Conservation (phyloP, 1,140 invertebrate genomes). For the Zaprionus camerounensis region DNA sequence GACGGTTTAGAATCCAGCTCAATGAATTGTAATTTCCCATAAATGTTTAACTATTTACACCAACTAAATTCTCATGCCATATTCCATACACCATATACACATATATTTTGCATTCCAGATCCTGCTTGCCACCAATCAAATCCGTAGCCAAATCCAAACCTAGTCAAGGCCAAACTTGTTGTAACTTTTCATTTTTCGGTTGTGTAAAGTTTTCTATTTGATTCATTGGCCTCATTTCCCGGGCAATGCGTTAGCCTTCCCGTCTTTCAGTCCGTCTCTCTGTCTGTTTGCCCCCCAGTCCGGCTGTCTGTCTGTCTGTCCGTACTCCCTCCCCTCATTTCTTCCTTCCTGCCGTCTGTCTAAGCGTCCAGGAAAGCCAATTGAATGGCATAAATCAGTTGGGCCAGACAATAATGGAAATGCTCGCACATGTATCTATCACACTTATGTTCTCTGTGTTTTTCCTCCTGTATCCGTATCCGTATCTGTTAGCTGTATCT, state of each 20-base stretch:
- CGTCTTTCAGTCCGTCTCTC: conserved; percentile 7
- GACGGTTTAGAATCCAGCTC: no score
- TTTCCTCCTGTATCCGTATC: conserved; percentile 5
- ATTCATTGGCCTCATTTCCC: conserved; percentile 73
- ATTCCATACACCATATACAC: no score
- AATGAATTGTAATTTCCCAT: no score
- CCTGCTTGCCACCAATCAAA: neutral
- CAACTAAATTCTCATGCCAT: no score
- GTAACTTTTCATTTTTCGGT: conserved; percentile 13
- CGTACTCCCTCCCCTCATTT: neutral
- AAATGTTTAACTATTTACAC: no score
- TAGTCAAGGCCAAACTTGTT: conserved; percentile 63
- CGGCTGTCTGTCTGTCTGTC: conserved; percentile 56
- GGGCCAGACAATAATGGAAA: conserved; percentile 68
- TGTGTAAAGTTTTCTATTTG: conserved; percentile 36
- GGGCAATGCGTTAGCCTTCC: conserved; percentile 49
- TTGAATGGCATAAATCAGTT: conserved; percentile 73
- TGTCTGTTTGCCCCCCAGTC: conserved; percentile 29
- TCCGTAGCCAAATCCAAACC: neutral
- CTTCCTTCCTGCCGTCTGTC: conserved; percentile 19
- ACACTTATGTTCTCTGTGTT: conserved; percentile 7
- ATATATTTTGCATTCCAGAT: neutral
- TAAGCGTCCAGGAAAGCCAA: conserved; percentile 60
- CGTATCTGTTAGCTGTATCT: neutral
- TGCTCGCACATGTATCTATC: conserved; percentile 42